These are phyloP conservation scores for Halictus ligatus DNA, from an alignment of 2,888 invertebrate species.

Conservation along the genomic window DNA sequence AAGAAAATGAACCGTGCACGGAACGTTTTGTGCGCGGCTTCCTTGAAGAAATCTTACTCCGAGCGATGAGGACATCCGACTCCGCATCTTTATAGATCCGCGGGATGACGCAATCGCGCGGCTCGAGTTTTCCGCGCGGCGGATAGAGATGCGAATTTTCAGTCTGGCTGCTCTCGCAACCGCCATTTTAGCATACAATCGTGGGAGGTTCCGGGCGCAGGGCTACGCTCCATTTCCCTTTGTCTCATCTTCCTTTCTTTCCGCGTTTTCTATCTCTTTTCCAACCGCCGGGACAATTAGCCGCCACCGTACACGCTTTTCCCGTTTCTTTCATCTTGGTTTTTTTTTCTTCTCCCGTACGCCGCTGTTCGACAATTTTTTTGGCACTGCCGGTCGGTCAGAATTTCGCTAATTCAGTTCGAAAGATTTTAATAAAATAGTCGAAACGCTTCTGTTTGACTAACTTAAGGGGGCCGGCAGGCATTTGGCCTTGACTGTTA, in stretches of 20 bases:
- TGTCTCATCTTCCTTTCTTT: conserved; percentile 45
- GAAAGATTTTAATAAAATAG: too few relatives aligned
- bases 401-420: too few relatives aligned
- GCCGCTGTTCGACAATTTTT: background rate
- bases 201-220: conserved; percentile 70
- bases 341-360: background rate
- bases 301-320: conserved; percentile 19
- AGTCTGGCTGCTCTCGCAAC: conserved; percentile 44
- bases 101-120: conserved; percentile 31
- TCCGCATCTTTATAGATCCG: background rate
- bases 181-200: conserved; percentile 75
- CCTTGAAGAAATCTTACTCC: background rate
- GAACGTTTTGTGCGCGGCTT: conserved; percentile 10
- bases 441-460: too few relatives aligned
- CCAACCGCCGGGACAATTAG: conserved; percentile 42
- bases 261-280: conserved; percentile 17
- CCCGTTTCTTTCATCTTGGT: conserved; percentile 20
- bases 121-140: background rate
- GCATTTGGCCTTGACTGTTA: too few relatives aligned
- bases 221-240: conserved; percentile 72
- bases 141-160: conserved; percentile 29
- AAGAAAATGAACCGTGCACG: conserved; percentile 8
- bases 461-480: too few relatives aligned
- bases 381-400: too few relatives aligned
- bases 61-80: background rate